Conservation (phyloP, 2,888 invertebrate genomes). For the Allolobophora icterica region DNA sequence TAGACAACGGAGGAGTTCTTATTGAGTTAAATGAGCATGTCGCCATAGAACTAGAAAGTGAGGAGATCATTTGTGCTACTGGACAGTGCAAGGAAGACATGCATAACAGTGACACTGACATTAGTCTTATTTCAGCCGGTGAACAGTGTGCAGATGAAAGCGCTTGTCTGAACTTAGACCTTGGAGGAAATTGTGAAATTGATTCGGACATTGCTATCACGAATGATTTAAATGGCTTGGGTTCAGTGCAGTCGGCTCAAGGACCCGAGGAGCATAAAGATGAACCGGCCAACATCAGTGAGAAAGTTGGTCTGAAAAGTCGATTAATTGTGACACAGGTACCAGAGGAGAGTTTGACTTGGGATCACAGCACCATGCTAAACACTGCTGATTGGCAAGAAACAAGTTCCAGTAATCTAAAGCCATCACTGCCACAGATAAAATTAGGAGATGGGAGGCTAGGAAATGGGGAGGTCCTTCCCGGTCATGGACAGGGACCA, state of each 20-base stretch:
- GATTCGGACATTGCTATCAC: not conserved
- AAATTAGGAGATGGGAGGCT: not conserved
- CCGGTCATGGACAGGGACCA: not conserved
- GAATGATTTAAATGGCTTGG: not conserved
- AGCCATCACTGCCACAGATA: not conserved
- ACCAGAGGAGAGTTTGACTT: not conserved
- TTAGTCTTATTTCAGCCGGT: conserved; percentile 6
- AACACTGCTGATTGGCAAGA: not conserved
- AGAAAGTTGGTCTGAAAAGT: not conserved
- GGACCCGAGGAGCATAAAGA: not conserved
- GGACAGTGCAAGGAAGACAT: not conserved
- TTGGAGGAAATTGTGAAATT: not conserved
- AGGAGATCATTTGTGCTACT: not conserved
- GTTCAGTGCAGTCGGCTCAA: not conserved
- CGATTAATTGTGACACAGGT: not conserved
- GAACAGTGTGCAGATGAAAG: not conserved
- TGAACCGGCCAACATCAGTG: not conserved
- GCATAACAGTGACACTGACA: not conserved
- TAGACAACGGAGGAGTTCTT: not conserved
- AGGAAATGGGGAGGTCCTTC: not conserved
- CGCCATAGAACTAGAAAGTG: not conserved
- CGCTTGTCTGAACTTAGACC: not conserved
- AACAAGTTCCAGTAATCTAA: not conserved
- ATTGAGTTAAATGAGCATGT: not conserved
- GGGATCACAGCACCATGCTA: not conserved